A percentile compares a stretch with the other conserved stretches of the same genome.
phyloP scores from a whole-genome alignment of 2,888 invertebrate species.

The Meganola albula region DNA sequence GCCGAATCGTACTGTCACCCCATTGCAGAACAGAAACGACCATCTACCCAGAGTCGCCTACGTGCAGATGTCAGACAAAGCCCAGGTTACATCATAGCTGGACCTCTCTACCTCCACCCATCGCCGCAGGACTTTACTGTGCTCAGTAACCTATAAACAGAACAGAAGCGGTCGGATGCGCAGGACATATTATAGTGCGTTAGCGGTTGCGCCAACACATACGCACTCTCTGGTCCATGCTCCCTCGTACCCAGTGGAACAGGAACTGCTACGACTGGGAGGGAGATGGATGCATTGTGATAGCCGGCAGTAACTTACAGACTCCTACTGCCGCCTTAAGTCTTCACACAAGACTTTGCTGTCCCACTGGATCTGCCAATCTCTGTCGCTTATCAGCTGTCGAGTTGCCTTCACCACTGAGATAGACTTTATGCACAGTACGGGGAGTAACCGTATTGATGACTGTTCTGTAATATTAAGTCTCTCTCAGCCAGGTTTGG shows the following conservation, averaged over 20 bases:
- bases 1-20: slow-evolving; percentile 5
- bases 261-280: background rate
- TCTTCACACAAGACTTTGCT: background rate
- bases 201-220: slow-evolving; percentile 7
- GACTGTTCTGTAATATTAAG: background rate
- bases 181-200: slow-evolving; percentile 12
- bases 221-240: slow-evolving; percentile 4
- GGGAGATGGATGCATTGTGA: background rate
- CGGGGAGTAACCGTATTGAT: background rate
- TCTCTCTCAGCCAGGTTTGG: slow-evolving; percentile 3
- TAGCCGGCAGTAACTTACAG: background rate
- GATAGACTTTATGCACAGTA: background rate
- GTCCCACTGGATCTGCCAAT: background rate
- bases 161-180: slow-evolving; percentile 9
- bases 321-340: background rate
- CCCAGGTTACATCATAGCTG: background rate
- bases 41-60: background rate
- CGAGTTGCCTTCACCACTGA: background rate
- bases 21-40: background rate
- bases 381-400: background rate
- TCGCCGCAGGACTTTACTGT: slow-evolving; percentile 6
- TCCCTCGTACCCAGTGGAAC: background rate
- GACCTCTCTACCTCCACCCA: slow-evolving; percentile 8
- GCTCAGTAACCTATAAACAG: slow-evolving; percentile 4
- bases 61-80: background rate